Conservation (phyloP, 2,888 invertebrate species). For the Drosophila paranaensis region DNA sequence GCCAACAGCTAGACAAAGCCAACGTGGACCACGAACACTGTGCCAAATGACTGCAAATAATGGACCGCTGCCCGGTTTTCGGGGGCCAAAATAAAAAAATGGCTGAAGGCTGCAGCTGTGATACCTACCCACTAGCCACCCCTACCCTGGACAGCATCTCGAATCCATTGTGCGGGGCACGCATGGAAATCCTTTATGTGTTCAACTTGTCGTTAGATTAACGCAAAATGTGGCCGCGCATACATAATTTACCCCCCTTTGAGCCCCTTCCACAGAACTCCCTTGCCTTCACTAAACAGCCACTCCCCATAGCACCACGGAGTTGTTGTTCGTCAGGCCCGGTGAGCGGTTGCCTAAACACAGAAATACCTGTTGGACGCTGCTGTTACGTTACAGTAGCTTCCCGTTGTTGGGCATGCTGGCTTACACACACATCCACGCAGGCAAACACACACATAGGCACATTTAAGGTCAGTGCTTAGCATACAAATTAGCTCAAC, state of each 20-base stretch:
- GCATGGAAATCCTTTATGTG: conserved; percentile 78
- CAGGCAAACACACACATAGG: conserved; percentile 1
- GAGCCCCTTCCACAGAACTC: too few relatives aligned
- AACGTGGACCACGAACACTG: conserved; percentile 40
- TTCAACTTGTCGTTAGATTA: conserved; percentile 79
- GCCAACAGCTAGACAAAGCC: conserved; percentile 44
- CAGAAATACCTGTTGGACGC: conserved; percentile 64
- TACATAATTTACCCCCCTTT: conserved; percentile 56
- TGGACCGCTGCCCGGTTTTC: conserved; percentile 42
- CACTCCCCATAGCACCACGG: not conserved
- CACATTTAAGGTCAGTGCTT: conserved; percentile 53
- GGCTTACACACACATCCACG: conserved; percentile 7
- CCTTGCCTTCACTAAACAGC: not conserved
- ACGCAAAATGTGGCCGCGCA: conserved; percentile 77
- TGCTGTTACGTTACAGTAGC: conserved; percentile 29
- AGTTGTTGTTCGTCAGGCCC: not conserved
- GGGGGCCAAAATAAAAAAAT: conserved; percentile 19
- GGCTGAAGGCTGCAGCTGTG: conserved; percentile 23
- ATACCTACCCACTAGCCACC: not conserved
- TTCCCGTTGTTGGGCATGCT: conserved; percentile 23
- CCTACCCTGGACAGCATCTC: not conserved
- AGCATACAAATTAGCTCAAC: conserved; percentile 77
- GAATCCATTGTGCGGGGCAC: conserved; percentile 60
- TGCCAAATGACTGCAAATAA: conserved; percentile 79
- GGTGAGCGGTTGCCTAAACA: conserved; percentile 25